Evolutionary conservation across 2,797 vertebrate species (phyloP).

Genomic region (Heterohyrax brucei): DNA sequence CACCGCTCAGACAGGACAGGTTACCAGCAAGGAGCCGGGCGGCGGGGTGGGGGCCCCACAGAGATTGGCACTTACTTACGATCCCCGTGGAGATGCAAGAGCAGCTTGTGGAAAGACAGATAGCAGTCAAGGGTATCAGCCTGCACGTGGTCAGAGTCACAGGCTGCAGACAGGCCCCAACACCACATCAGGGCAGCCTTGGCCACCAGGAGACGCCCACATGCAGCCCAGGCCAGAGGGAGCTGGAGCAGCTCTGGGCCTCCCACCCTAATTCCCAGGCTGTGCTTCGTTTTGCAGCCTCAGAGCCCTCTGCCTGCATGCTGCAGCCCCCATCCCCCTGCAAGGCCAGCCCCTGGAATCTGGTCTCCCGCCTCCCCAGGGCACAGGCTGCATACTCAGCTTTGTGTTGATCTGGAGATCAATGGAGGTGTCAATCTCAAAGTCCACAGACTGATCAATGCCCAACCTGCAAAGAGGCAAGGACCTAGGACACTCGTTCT

Average conservation of each 20-base stretch:
- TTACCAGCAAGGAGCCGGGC: too few relatives aligned
- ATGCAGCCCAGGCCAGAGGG: neutral
- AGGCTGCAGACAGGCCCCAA: constrained; percentile 87
- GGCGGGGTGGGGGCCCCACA: neutral
- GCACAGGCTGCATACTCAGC: constrained; percentile 91
- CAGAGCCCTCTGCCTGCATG: neutral
- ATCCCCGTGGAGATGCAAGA: constrained; percentile 93
- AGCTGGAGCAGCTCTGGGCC: neutral
- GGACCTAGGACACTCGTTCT: neutral
- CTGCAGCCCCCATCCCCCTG: neutral
- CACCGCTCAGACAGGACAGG: neutral
- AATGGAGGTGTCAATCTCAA: constrained; percentile 93
- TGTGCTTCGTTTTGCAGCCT: neutral
- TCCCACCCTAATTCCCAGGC: neutral
- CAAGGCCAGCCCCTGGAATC: neutral
- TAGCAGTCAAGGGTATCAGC: constrained; percentile 93
- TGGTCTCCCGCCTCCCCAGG: neutral
- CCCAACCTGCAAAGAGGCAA: constrained; percentile 88
- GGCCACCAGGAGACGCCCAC: neutral
- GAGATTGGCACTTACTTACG: constrained; percentile 89
- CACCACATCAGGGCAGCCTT: neutral
- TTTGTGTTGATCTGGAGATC: constrained; percentile 93
- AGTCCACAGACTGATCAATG: constrained; percentile 92
- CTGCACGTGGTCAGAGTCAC: constrained; percentile 90
- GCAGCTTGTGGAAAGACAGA: constrained; percentile 93